These are phyloP conservation scores for Tauraco hartlaubi DNA, from an alignment of 2,797 vertebrate species.

Conservation along the genomic window DNA sequence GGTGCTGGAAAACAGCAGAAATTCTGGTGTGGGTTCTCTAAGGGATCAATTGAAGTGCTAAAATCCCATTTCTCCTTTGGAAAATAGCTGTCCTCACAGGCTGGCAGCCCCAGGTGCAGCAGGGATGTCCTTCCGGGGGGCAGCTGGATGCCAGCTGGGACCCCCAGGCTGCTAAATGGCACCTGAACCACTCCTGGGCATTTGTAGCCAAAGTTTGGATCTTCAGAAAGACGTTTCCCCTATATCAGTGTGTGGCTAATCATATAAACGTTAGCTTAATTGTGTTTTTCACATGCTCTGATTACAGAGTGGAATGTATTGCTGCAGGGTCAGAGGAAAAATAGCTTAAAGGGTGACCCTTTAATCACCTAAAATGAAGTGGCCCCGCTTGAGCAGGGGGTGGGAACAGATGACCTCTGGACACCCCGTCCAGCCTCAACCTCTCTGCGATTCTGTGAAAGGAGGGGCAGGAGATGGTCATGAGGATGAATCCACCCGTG, in stretches of 20 bases:
- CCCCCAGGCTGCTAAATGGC: not conserved
- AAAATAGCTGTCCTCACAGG: rapidly evolving
- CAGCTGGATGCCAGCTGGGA: not conserved
- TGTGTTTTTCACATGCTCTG: not conserved
- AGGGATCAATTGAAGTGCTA: not conserved
- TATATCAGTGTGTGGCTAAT: not conserved
- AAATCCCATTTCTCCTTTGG: not conserved
- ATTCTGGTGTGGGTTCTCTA: not conserved
- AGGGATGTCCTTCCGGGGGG: not conserved
- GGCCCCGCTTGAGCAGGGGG: not conserved
- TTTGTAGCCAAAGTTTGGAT: not conserved
- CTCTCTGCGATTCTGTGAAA: rapidly evolving
- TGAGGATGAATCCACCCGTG: not conserved
- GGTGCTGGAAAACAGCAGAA: not conserved
- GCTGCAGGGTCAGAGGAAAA: not conserved
- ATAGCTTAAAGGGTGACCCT: not conserved
- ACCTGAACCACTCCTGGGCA: not conserved
- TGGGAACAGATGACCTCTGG: not conserved
- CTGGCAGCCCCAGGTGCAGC: not conserved
- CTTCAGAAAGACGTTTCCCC: not conserved
- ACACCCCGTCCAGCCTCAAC: not conserved
- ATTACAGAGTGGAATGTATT: not conserved
- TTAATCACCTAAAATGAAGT: rapidly evolving
- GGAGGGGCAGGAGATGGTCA: not conserved
- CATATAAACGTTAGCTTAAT: not conserved